These are phyloP conservation scores for Eucidaris tribuloides DNA, from an alignment of 35 echinoderm and acorn worm species.

Conservation along the genomic window DNA sequence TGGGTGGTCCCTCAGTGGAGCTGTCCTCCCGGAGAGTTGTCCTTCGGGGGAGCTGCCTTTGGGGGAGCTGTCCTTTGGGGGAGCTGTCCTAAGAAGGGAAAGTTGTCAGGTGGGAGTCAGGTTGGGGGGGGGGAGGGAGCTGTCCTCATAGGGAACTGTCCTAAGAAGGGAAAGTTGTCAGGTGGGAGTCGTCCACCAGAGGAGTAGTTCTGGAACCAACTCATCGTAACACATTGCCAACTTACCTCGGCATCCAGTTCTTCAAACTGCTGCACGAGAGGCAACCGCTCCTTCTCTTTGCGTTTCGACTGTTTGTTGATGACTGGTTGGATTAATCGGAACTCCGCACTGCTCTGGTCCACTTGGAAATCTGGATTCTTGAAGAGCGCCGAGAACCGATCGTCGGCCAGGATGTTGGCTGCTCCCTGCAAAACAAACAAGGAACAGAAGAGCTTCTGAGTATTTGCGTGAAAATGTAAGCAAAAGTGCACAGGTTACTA, in stretches of 20 bases:
- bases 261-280: conserved; percentile 61
- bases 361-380: conserved; percentile 96
- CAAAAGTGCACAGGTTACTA: no score
- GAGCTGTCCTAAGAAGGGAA: no score
- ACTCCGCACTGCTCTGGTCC: conserved; percentile 79
- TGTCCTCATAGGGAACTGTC: no score
- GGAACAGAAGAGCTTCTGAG: no score
- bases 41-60: no score
- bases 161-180: background rate
- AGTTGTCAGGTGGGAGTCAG: no score
- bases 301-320: conserved; percentile 76
- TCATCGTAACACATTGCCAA: background rate
- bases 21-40: no score
- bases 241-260: conserved; percentile 43
- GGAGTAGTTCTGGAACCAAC: background rate
- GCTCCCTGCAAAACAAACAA: conserved; percentile 8
- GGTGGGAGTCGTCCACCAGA: no score
- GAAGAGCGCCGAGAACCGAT: conserved; percentile 86
- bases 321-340: conserved; percentile 68
- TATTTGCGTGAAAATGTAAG: no score
- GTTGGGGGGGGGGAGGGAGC: no score
- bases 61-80: no score
- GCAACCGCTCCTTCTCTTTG: conserved; percentile 48
- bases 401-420: conserved; percentile 56
- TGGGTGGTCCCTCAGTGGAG: no score